Base-by-base conservation (phyloP, 2,113 vertebrate genomes). In the Epinephelus fuscoguttatus region DNA sequence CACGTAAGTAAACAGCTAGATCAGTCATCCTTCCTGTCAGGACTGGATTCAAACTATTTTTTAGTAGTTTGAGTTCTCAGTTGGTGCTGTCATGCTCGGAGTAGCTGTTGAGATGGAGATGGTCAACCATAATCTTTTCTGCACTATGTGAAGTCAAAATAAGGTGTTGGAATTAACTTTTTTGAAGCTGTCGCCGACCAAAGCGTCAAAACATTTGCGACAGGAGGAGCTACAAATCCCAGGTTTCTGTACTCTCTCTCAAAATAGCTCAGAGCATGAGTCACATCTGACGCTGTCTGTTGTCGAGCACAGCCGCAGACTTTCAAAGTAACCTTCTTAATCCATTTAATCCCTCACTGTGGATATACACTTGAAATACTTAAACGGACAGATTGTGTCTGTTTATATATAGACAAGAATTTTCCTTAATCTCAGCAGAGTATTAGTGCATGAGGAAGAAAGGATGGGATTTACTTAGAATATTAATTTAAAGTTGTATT, bases 261-360 rank as follows among this genome's bases (percentile, higher is more conserved):
- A 47, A 56, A 81, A 59, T 50, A 79, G 55, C 70, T 67, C 57
- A 61, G 21, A 40, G 14, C 25, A 11, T 10, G 10, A 74, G 30
- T 67, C 62, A 15, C 56, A 42, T 79, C 23, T 78, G 50, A 82
- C 0, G 33, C 60, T 56, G 68, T 73, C 63, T 74, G 71, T 70
- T 49, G 63, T 11, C n/a, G 66, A 78, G 12, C 67, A 66, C 50
- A 74, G 11, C 45, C 27, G 47, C 59, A 75, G 70, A 75, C 66
- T 37, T 71, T 63, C 53, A 74, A 52, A 56, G 37, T 84, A 89
- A 90, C 84, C 84, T 83, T 61, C 63, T 49, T 77, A 87, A 71
- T 74, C 82, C 25, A n/a, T 80, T 79, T 84, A 90, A 89, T 88
- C 88, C 84, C 56, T 78, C 23, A 2, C 0, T 53, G 68, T 13